A percentile compares a stretch with the other conserved stretches of the same genome.
phyloP scores from a whole-genome alignment of 1,140 invertebrate species.

The Yoshiicerus persimilis region DNA sequence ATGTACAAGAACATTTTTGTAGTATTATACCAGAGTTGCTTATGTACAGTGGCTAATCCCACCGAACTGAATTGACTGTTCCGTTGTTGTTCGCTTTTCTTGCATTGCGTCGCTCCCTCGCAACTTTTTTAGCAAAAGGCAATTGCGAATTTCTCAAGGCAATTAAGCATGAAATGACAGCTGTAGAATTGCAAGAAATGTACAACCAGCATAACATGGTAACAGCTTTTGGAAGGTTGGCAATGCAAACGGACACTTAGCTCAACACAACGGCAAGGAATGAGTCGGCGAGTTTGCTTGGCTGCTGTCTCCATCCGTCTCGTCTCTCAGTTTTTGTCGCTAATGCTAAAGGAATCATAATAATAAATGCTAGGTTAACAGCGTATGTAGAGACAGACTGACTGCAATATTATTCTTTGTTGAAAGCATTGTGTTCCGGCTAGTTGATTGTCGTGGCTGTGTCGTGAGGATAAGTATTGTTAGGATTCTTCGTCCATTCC shows the following conservation, averaged over 20 bases:
- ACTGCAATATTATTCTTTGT: not conserved
- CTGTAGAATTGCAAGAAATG: not conserved
- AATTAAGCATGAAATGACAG: slow-evolving; percentile 3
- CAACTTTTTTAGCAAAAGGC: not conserved
- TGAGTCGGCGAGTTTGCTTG: not conserved
- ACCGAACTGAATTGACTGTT: not conserved
- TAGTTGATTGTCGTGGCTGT: not conserved
- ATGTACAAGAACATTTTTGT: too few species aligned
- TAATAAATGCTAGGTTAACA: not conserved
- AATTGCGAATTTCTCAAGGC: slow-evolving; percentile 19
- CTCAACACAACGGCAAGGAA: not conserved
- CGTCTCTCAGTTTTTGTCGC: not conserved
- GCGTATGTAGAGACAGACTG: not conserved
- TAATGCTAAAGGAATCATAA: not conserved
- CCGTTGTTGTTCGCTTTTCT: not conserved
- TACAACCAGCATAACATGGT: not conserved
- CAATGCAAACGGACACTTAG: not conserved
- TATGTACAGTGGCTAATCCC: too few species aligned
- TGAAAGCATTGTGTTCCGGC: not conserved
- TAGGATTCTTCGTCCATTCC: not conserved
- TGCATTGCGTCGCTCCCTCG: not conserved
- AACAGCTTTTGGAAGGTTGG: not conserved
- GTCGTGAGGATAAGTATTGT: not conserved
- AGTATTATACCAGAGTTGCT: not conserved
- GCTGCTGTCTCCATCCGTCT: not conserved